These are phyloP conservation scores for Helicoverpa armigera DNA, from an alignment of 1,140 invertebrate species.

Conservation along the genomic window DNA sequence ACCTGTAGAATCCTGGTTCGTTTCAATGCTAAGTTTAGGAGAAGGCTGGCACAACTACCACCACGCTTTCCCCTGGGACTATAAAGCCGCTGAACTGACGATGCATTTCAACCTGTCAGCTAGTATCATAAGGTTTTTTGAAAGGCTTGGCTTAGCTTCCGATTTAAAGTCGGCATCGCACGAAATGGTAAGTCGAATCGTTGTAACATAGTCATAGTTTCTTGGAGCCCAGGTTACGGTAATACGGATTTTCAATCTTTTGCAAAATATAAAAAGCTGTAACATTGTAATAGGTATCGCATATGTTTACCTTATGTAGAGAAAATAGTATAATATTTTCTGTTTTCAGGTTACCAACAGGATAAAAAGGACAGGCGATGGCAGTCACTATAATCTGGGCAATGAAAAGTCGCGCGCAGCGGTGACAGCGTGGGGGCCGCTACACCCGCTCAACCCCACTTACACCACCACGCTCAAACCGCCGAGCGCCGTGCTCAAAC, in stretches of 20 bases:
- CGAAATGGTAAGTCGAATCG: no score
- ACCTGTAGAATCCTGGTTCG: constrained; percentile 39
- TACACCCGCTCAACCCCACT: constrained; percentile 79
- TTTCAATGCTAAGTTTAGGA: constrained; percentile 4
- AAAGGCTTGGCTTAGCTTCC: constrained; percentile 87
- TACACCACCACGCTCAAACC: constrained; percentile 67
- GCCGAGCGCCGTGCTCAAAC: constrained; percentile 66
- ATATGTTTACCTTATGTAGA: no score
- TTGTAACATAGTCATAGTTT: no score
- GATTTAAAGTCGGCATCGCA: constrained; percentile 87
- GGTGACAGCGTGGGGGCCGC: constrained; percentile 65
- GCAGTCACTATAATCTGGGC: constrained; percentile 60
- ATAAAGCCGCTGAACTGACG: constrained; percentile 88
- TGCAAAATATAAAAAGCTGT: not conserved
- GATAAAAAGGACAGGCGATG: constrained; percentile 54
- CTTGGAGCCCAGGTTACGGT: no score
- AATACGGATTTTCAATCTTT: not conserved
- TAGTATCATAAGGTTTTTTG: constrained; percentile 84
- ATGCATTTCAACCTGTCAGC: constrained; percentile 83
- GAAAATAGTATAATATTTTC: not conserved
- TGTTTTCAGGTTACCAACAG: constrained; percentile 66
- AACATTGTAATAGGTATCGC: no score
- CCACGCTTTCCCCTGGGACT: constrained; percentile 92
- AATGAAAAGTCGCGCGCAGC: constrained; percentile 64
- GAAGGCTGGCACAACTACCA: constrained; percentile 78